Evolutionary conservation across 2,113 vertebrate species (phyloP).

Genomic region (Petaurus breviceps): DNA sequence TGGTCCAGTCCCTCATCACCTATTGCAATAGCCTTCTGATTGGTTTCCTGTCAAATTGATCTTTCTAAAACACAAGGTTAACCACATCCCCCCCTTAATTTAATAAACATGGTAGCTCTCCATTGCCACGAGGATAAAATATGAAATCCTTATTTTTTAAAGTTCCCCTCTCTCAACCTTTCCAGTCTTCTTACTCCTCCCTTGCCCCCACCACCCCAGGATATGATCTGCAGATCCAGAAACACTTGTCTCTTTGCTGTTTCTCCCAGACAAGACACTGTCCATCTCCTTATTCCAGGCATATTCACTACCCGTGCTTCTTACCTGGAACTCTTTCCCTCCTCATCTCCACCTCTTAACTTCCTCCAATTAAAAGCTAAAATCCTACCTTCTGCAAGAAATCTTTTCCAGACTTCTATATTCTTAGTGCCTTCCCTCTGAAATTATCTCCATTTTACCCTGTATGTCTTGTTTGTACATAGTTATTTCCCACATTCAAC

Average conservation of each 20-base stretch:
- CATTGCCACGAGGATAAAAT: neutral
- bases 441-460: neutral
- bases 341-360: neutral
- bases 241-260: neutral
- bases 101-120: neutral
- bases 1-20: neutral
- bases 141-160: neutral
- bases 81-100: neutral
- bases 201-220: neutral
- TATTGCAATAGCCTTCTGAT: no score
- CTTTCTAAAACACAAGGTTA: neutral
- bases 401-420: neutral
- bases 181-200: neutral
- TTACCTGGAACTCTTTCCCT: neutral
- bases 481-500: neutral
- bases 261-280: neutral
- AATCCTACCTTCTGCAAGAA: neutral
- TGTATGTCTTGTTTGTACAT: neutral
- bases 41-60: neutral
- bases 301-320: neutral
- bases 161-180: neutral
- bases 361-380: neutral
- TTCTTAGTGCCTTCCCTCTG: neutral
- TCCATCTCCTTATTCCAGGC: neutral
- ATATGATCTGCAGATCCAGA: neutral